Evolutionary conservation across 2,797 vertebrate species (phyloP).

Genomic region (Tenualosa ilisha): DNA sequence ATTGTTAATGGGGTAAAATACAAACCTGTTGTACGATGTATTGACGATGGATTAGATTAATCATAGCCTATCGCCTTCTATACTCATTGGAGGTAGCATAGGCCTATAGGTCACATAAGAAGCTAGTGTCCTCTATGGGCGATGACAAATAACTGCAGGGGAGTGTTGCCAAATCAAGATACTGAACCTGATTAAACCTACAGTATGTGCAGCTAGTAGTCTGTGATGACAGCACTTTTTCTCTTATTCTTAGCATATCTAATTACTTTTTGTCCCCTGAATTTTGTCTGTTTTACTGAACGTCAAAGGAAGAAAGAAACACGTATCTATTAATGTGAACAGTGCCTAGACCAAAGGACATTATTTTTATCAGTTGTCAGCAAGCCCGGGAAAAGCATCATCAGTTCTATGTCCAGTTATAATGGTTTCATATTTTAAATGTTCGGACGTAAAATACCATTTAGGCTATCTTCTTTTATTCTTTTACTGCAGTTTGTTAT

Average conservation of each 20-base stretch:
- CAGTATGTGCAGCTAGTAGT: background rate
- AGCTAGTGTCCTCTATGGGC: slow-evolving; percentile 73
- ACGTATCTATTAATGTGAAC: background rate
- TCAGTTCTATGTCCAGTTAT: no score
- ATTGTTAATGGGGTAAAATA: background rate
- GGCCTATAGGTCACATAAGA: background rate
- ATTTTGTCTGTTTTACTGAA: slow-evolving; percentile 8
- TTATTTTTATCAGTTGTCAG: background rate
- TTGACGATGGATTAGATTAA: background rate
- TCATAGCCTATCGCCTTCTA: background rate
- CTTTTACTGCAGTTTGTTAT: background rate
- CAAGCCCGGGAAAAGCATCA: background rate
- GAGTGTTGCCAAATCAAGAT: slow-evolving; percentile 11
- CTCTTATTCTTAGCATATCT: background rate
- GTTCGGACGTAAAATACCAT: no score
- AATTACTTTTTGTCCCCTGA: background rate
- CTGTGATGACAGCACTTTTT: background rate
- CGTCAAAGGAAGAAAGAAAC: background rate
- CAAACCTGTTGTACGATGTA: background rate
- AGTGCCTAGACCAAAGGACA: background rate
- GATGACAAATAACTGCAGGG: slow-evolving; percentile 51
- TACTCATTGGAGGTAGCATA: background rate
- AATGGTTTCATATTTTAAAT: no score
- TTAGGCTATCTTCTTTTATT: background rate
- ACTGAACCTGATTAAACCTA: background rate